phyloP scores from a whole-genome alignment of 2,113 vertebrate genomes.

The Proterorhinus semilunaris region DNA sequence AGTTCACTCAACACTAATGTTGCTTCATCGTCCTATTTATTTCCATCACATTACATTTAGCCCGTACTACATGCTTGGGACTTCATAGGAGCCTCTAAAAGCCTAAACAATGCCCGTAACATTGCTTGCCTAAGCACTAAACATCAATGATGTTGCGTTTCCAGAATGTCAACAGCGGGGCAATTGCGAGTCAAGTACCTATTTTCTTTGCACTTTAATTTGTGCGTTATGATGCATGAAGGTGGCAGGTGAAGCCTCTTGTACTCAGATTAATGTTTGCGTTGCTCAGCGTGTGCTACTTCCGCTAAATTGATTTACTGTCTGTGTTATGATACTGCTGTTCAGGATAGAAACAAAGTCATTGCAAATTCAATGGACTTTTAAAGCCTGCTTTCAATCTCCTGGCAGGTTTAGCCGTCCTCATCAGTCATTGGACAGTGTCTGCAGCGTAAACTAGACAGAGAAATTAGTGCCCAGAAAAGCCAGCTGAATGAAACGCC shows the following conservation, averaged over 20 bases:
- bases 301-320: constrained; percentile 15
- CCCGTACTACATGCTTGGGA: not conserved
- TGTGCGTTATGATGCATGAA: constrained; percentile 20
- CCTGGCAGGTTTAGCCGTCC: not conserved
- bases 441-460: constrained; percentile 14
- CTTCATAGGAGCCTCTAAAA: not conserved
- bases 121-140: not conserved
- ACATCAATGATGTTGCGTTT: not conserved
- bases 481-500: constrained; percentile 41
- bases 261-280: constrained; percentile 1
- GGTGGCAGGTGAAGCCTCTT: constrained; percentile 8
- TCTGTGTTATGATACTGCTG: constrained; percentile 3
- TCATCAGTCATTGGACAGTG: constrained; percentile 3
- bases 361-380: not conserved
- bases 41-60: not conserved
- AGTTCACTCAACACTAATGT: no score
- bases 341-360: not conserved
- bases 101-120: not conserved
- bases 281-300: constrained; percentile 6
- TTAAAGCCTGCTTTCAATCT: not conserved
- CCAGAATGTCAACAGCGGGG: not conserved
- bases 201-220: constrained; percentile 17
- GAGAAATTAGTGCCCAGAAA: constrained; percentile 21
- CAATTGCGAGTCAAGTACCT: not conserved
- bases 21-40: not conserved